These are phyloP conservation scores for Aradus depressus DNA, from an alignment of 2,888 invertebrate species.

Conservation along the genomic window DNA sequence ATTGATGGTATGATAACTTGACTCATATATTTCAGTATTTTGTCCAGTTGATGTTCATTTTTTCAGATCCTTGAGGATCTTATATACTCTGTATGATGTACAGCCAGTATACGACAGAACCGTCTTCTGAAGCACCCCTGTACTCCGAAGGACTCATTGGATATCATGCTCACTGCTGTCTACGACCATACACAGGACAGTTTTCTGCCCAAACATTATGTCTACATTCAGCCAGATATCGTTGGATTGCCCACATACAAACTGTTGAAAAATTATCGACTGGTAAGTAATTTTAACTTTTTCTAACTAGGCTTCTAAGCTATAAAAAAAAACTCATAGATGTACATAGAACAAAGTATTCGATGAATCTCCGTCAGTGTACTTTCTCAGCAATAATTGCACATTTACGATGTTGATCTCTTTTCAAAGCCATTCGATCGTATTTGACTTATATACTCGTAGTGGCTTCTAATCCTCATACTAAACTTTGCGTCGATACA, in stretches of 20 bases:
- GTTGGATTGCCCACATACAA: constrained; percentile 53
- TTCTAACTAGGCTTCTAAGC: too few relatives aligned
- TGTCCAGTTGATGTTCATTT: not conserved
- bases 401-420: too few relatives aligned
- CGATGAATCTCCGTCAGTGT: too few relatives aligned
- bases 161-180: constrained; percentile 51
- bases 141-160: constrained; percentile 56
- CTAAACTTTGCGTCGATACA: too few relatives aligned
- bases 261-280: constrained; percentile 46
- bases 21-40: not conserved
- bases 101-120: constrained; percentile 29
- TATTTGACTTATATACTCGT: too few relatives aligned
- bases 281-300: constrained; percentile 19
- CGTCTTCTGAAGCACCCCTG: constrained; percentile 24
- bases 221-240: constrained; percentile 57
- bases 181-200: constrained; percentile 41
- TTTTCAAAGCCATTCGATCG: too few relatives aligned
- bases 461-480: too few relatives aligned
- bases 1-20: too few relatives aligned
- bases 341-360: too few relatives aligned
- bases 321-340: too few relatives aligned
- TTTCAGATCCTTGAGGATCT: not conserved
- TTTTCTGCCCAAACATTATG: constrained; percentile 52
- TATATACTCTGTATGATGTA: not conserved
- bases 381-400: too few relatives aligned